These are phyloP conservation scores for Poecilus cupreus DNA, from an alignment of 2,888 invertebrate genomes.

Conservation along the genomic window DNA sequence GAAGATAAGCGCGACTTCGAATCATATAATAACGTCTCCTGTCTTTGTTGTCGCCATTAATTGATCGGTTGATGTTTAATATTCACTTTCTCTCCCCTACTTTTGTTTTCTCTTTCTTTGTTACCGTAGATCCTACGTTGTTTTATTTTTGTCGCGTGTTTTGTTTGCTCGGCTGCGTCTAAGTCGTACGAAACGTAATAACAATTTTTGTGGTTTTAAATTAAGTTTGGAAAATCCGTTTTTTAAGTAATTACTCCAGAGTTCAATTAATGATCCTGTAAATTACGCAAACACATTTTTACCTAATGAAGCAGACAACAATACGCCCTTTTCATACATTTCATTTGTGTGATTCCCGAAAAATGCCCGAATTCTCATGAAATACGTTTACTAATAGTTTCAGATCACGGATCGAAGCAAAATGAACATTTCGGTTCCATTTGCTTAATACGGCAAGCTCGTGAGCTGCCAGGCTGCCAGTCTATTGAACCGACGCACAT, in stretches of 20 bases:
- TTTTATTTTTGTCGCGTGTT: neutral
- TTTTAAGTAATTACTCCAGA: too few species aligned
- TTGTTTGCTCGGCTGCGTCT: neutral
- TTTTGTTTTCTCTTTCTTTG: neutral
- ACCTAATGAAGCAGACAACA: neutral
- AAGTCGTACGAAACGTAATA: too few species aligned
- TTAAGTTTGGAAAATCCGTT: too few species aligned
- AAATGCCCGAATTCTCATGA: neutral
- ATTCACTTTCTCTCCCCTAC: neutral
- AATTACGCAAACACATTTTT: neutral
- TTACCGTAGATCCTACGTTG: neutral
- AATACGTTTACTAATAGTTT: conserved; percentile 5
- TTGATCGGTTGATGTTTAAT: conserved; percentile 7
- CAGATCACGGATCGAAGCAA: neutral
- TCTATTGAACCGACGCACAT: neutral
- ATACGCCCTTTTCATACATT: neutral
- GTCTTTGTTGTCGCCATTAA: neutral
- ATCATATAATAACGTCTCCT: neutral
- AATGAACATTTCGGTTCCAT: conserved; percentile 29
- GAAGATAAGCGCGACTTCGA: neutral
- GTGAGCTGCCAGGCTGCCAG: neutral
- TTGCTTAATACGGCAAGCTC: conserved; percentile 18
- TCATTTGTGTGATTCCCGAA: neutral
- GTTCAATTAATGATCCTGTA: neutral
- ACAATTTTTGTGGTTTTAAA: too few species aligned